Percentiles rank a stretch among this genome's conserved stretches.
Conservation (phyloP, 2,113 vertebrate genomes). For the Petrocephalus zakoni region DNA sequence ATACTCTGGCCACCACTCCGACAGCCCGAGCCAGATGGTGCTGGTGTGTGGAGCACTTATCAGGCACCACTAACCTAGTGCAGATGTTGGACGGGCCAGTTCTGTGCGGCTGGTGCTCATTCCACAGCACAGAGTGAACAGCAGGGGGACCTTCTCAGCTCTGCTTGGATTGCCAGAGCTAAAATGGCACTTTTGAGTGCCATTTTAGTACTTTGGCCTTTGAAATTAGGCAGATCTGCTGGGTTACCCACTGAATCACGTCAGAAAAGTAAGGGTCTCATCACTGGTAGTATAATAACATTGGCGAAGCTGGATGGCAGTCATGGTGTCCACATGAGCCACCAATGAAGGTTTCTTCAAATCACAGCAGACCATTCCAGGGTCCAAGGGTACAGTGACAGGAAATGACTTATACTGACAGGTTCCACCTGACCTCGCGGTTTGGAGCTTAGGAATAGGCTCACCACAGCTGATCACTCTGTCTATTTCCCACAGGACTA, state of each 20-base stretch:
- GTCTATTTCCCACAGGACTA: slow-evolving; percentile 61
- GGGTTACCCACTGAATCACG: not conserved
- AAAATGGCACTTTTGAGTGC: slow-evolving; percentile 5
- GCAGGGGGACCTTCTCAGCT: slow-evolving; percentile 16
- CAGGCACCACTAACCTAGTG: slow-evolving; percentile 25
- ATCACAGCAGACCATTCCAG: not conserved
- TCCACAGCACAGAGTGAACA: slow-evolving; percentile 28
- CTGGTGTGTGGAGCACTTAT: slow-evolving; percentile 19
- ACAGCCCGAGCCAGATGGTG: slow-evolving; percentile 3
- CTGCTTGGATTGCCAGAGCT: slow-evolving; percentile 9
- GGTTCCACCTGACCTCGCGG: not conserved
- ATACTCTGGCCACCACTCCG: not conserved
- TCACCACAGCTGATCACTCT: not conserved
- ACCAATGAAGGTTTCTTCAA: not conserved
- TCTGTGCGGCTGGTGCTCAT: slow-evolving; percentile 20
- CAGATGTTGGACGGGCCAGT: slow-evolving; percentile 28
- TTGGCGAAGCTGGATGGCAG: not conserved
- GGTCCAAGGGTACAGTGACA: not conserved
- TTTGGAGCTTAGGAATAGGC: not conserved
- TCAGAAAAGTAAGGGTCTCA: not conserved
- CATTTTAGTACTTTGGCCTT: not conserved
- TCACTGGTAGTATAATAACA: not conserved
- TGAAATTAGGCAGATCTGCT: not conserved
- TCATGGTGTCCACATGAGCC: not conserved
- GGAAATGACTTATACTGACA: not conserved